Percentiles rank a stretch among this genome's conserved stretches.
phyloP scores from a whole-genome alignment of 2,113 vertebrate species.

The Seriola quinqueradiata region DNA sequence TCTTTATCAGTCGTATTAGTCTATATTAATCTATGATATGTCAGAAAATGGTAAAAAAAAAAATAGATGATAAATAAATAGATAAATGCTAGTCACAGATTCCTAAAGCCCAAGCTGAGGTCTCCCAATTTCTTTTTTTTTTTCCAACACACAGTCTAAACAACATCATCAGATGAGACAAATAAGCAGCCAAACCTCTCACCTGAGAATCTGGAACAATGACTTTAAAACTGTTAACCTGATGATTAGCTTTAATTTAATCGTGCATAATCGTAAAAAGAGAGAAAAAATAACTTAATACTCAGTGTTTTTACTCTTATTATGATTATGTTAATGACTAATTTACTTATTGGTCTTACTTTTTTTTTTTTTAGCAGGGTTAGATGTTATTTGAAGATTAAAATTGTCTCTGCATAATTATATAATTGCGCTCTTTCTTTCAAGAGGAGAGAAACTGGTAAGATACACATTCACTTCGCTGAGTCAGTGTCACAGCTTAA shows the following conservation, averaged over 20 bases:
- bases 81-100: background rate
- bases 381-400: background rate
- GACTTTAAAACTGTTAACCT: too few relatives aligned
- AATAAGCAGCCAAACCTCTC: background rate
- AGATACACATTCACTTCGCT: background rate
- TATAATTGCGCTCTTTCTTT: background rate
- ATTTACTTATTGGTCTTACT: background rate
- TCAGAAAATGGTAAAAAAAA: too few relatives aligned
- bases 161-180: too few relatives aligned
- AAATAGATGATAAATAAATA: too few relatives aligned
- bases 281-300: background rate
- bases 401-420: background rate
- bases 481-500: background rate
- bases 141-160: background rate
- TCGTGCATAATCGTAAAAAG: background rate
- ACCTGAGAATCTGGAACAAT: background rate
- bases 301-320: background rate
- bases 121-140: too few relatives aligned
- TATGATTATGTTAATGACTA: too few relatives aligned
- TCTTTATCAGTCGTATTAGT: background rate
- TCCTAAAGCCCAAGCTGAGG: background rate
- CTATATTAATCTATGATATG: background rate
- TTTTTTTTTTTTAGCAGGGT: background rate
- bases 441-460: background rate
- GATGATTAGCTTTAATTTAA: too few relatives aligned